Evolutionary conservation across 2,888 invertebrate genomes (phyloP), one percentile per base, ranked within the genome.

Genomic region (Brenthis hecate): DNA sequence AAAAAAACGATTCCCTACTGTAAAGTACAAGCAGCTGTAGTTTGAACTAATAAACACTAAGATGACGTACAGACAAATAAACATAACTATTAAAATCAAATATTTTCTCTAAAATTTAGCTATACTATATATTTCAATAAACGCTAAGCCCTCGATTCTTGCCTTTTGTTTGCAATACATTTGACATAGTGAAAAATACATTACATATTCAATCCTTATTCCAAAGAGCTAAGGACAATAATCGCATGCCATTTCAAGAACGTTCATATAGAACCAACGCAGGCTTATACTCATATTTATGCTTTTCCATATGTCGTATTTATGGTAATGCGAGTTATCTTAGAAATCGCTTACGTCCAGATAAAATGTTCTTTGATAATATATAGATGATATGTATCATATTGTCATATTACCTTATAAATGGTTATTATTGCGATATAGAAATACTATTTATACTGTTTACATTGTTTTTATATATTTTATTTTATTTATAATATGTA

Each of bases 281-380:
- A 57, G 67, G 68, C 62, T 67, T 70, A 68, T 68, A 73, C 74
- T 73, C 71, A 72, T 78, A 84, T 84, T 85, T 84, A 85, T 86
- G 86, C 80, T 80, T 84, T 79, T 80, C 78, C 85, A 85, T 82
- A 84, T 81, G 83, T 73, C 72, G 68, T 71, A 73, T 76, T 75
- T 75, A 75, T 72, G 71, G 63, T 72, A 74, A 73, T 74, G 74
- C 66, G 53, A 48, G 57, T 68, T 74, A 74, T 74, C 74, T 67
- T 74, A 57, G 67, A 68, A 71, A 73, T 72, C 74, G 72, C 61
- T 70, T 68, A 69, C 60, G 69, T 70, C 70, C 63, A 72, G 66
- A 72, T 72, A 70, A 68, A 72, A 72, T 72, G 56, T 60, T 50
- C 63, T 72, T 64, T 66, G 51, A 57, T 58, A 70, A 72, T 72